Evolutionary conservation across 1,140 invertebrate genomes (phyloP), one percentile per base, ranked within the genome.

Genomic region (Zelostemma sp.): DNA sequence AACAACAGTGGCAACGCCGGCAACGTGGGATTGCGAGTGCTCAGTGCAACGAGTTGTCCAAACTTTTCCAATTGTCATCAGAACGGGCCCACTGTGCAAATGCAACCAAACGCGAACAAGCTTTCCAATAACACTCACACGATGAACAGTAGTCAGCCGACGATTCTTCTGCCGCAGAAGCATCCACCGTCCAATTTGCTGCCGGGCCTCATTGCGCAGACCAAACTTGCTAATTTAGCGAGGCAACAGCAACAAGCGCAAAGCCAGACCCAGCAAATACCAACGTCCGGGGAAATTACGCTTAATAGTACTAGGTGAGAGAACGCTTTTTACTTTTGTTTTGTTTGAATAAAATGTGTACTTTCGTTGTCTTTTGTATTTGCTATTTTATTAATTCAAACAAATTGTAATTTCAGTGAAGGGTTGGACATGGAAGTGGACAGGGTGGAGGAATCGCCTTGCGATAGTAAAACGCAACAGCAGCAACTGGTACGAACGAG

Each of bases 271-370:
- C 80, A 81, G 60, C 81, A 83, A 75, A 80, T 85, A 74, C 76
- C 83, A 75, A 78, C 81, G 75, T 80, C 84, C 65, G 83, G 83
- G 79, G 84, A 86, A 82, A 86, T 84, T 85, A 84, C 82, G 82
- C 83, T 86, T 85, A 86, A 82, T 86, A 84, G 82, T 84, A 85
- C 85, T 85, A 86, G 83, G 84, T 86, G 67, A 80, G 53, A 41
- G n/a, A n/a, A n/a, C n/a, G n/a, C 14, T 15, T 51, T 45, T 5
- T 51, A 28, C 3, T 8, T 28, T 28, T 3, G 8, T 28, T 28
- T 28, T 28, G 25, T 28, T n/a, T n/a, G n/a, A n/a, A n/a, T n/a
- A n/a, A n/a, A n/a, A n/a, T n/a, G n/a, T n/a, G n/a, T n/a, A n/a
- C n/a, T n/a, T n/a, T n/a, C n/a, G n/a, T n/a, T n/a, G n/a, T n/a